phyloP scores from a whole-genome alignment of 2,113 vertebrate species.

The Sminthopsis crassicaudata region DNA sequence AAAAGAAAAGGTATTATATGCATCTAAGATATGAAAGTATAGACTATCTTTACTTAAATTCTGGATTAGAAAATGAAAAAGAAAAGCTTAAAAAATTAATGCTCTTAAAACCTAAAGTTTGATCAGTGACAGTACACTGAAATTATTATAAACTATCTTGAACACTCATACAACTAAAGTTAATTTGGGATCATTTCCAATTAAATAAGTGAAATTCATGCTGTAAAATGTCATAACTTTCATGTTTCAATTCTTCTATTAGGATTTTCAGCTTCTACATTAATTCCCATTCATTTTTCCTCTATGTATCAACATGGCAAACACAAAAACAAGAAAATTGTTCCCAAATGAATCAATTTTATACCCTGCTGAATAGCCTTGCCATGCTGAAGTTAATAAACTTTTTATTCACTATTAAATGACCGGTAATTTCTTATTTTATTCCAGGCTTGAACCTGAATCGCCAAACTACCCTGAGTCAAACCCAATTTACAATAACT shows the following conservation, averaged over 20 bases:
- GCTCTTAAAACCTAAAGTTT: constrained; percentile 20
- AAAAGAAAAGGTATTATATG: too few species aligned
- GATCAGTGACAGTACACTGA: too few species aligned
- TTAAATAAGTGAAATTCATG: too few species aligned
- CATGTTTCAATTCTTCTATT: too few species aligned
- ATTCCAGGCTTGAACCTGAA: not conserved
- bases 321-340: not conserved
- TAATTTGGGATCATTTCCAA: too few species aligned
- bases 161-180: too few species aligned
- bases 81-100: constrained; percentile 11
- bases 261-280: too few species aligned
- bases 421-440: not conserved
- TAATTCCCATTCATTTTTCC: too few species aligned
- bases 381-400: not conserved
- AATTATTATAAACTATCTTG: too few species aligned
- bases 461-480: not conserved
- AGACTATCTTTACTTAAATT: constrained; percentile 2
- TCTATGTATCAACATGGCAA: not conserved
- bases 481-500: not conserved
- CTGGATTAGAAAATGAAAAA: constrained; percentile 33
- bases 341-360: not conserved
- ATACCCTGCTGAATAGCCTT: not conserved
- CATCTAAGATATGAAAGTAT: too few species aligned
- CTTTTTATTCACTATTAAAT: not conserved
- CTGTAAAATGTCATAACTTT: too few species aligned